Evolutionary conservation across 2,113 vertebrate species (phyloP).

Genomic region (Rostratula benghalensis): DNA sequence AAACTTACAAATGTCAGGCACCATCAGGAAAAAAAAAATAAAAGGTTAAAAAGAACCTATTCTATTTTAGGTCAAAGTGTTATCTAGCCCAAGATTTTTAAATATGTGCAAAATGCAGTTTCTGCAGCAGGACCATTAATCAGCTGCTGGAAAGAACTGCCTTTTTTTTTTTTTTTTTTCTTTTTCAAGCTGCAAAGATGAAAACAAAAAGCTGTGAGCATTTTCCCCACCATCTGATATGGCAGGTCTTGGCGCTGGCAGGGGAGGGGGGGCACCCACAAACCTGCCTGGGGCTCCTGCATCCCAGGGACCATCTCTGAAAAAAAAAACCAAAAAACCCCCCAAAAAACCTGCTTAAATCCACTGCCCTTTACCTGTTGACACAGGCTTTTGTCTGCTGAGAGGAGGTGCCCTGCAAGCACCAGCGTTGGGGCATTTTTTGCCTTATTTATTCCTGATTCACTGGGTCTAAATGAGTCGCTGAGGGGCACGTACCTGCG

Average conservation of each 20-base stretch:
- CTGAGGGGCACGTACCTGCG: slow-evolving; percentile 29
- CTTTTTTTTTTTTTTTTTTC: slow-evolving; percentile 8
- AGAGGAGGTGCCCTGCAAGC: slow-evolving; percentile 33
- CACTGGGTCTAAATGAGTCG: slow-evolving; percentile 38
- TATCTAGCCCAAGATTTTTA: slow-evolving; percentile 50
- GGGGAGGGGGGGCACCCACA: slow-evolving; percentile 1
- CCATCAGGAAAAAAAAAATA: not conserved
- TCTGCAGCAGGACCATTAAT: slow-evolving; percentile 12
- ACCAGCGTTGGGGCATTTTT: not conserved
- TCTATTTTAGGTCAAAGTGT: slow-evolving; percentile 32
- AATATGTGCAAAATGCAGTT: slow-evolving; percentile 25
- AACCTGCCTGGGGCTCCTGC: not conserved
- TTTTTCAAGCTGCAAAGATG: not conserved
- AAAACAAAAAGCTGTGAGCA: not conserved
- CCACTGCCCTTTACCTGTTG: slow-evolving; percentile 26
- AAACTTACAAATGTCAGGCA: not conserved
- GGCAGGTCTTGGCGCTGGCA: not conserved
- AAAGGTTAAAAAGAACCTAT: not conserved
- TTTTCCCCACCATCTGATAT: not conserved
- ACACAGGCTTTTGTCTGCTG: slow-evolving; percentile 51
- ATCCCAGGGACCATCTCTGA: slow-evolving; percentile 64
- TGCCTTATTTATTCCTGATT: slow-evolving; percentile 23
- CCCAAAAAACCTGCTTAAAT: slow-evolving; percentile 44
- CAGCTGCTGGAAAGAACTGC: not conserved
- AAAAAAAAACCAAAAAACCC: not conserved